A percentile compares a stretch with the other conserved stretches of the same genome.
These are phyloP conservation scores for Apodemus agrarius DNA, from an alignment of 2,797 vertebrate species.

Conservation along the genomic window DNA sequence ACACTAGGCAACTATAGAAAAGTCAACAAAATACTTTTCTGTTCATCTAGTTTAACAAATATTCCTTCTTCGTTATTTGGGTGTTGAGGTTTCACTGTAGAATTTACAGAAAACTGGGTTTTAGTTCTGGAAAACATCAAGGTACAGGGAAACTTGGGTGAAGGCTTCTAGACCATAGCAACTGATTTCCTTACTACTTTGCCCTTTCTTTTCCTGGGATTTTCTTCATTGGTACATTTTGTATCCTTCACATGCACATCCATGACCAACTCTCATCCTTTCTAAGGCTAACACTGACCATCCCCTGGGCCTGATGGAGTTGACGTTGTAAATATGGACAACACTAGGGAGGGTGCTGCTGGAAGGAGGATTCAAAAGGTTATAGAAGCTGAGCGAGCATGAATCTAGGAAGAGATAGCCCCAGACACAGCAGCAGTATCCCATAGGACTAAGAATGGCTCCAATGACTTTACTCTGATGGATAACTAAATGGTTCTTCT, in stretches of 20 bases:
- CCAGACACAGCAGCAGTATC: no score
- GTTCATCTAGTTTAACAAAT: background rate
- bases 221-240: background rate
- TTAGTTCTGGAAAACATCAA: background rate
- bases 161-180: rapidly evolving
- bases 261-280: background rate
- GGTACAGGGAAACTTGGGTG: background rate
- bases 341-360: background rate
- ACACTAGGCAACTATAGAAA: background rate
- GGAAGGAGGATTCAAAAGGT: background rate
- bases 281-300: background rate
- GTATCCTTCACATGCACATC: background rate
- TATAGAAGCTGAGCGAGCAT: background rate
- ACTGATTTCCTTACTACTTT: background rate
- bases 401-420: background rate
- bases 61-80: background rate
- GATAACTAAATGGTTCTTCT: rapidly evolving
- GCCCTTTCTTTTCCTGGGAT: no score
- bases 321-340: background rate
- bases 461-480: background rate
- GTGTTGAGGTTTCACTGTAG: background rate
- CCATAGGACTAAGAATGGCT: background rate
- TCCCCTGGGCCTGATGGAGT: rapidly evolving
- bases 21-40: background rate
- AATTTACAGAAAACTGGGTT: background rate